phyloP scores from a whole-genome alignment of 1,140 invertebrate species.

The Philaenus spumarius region DNA sequence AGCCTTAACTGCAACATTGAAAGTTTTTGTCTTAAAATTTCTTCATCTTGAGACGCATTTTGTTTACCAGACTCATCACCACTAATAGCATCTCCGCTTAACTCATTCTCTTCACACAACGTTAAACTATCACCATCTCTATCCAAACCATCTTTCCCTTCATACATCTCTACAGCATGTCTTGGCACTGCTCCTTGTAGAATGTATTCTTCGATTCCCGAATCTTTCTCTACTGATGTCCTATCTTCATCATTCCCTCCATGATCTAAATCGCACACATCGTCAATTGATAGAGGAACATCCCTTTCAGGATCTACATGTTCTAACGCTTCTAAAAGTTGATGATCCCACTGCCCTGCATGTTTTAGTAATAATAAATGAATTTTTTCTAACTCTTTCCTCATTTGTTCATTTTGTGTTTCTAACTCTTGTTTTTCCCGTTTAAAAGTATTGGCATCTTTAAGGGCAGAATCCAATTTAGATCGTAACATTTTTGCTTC shows the following conservation, averaged over 20 bases:
- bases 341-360: slow-evolving; percentile 41
- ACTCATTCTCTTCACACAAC: slow-evolving; percentile 44
- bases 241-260: slow-evolving; percentile 16
- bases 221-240: slow-evolving; percentile 24
- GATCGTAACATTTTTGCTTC: slow-evolving; percentile 73
- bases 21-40: slow-evolving; percentile 56
- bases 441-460: slow-evolving; percentile 68
- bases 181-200: slow-evolving; percentile 56
- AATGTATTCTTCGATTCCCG: slow-evolving; percentile 52
- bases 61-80: slow-evolving; percentile 22
- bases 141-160: slow-evolving; percentile 16
- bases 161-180: slow-evolving; percentile 46
- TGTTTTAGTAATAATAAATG: slow-evolving; percentile 59
- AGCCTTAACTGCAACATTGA: slow-evolving; percentile 60
- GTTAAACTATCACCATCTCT: slow-evolving; percentile 13
- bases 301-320: slow-evolving; percentile 41
- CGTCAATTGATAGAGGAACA: slow-evolving; percentile 29
- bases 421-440: slow-evolving; percentile 74
- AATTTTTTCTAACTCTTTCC: slow-evolving; percentile 72
- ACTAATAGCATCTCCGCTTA: slow-evolving; percentile 33
- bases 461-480: slow-evolving; percentile 69
- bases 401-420: slow-evolving; percentile 69
- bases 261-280: slow-evolving; percentile 9
- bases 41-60: slow-evolving; percentile 38
- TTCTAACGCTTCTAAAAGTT: slow-evolving; percentile 42